Evolutionary conservation across 1,140 invertebrate genomes (phyloP).

Genomic region (Drosophila pseudoobscura): DNA sequence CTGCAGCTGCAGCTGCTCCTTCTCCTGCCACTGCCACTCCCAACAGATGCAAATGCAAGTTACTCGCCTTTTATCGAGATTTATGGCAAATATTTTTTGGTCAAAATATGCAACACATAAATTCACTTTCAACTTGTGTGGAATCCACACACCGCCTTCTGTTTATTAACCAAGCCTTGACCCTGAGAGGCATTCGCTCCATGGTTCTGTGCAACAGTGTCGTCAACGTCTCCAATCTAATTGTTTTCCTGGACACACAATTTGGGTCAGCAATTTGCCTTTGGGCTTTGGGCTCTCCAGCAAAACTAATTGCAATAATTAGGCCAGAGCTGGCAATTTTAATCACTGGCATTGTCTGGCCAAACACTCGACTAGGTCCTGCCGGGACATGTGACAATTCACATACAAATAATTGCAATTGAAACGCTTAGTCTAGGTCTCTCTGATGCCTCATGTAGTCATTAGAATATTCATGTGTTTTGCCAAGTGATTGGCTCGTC

Average conservation of each 20-base stretch:
- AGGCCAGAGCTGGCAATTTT: constrained; percentile 39
- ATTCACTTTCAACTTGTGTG: constrained; percentile 32
- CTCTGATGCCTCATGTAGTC: constrained; percentile 1
- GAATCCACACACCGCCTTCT: neutral
- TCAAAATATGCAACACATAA: constrained; percentile 52
- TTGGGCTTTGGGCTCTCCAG: constrained; percentile 1
- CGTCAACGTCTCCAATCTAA: constrained; percentile 50
- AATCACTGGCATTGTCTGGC: constrained; percentile 32
- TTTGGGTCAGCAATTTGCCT: constrained; percentile 38
- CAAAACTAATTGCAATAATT: constrained; percentile 70
- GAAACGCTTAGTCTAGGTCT: constrained; percentile 1
- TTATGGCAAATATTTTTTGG: constrained; percentile 57
- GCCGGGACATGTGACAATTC: constrained; percentile 14
- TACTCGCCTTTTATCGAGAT: constrained; percentile 46
- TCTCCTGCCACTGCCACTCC: constrained; percentile 27
- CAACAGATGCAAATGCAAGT: constrained; percentile 3
- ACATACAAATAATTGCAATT: constrained; percentile 43
- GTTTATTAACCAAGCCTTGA: constrained; percentile 37
- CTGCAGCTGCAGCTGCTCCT: too few relatives aligned
- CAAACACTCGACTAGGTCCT: neutral
- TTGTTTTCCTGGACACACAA: constrained; percentile 42
- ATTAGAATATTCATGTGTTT: constrained; percentile 12
- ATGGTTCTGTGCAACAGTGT: constrained; percentile 1
- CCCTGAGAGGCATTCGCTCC: constrained; percentile 9
- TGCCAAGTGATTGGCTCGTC: constrained; percentile 20